Evolutionary conservation across 2,113 vertebrate genomes (phyloP).

Genomic region (Aramus guarauna): DNA sequence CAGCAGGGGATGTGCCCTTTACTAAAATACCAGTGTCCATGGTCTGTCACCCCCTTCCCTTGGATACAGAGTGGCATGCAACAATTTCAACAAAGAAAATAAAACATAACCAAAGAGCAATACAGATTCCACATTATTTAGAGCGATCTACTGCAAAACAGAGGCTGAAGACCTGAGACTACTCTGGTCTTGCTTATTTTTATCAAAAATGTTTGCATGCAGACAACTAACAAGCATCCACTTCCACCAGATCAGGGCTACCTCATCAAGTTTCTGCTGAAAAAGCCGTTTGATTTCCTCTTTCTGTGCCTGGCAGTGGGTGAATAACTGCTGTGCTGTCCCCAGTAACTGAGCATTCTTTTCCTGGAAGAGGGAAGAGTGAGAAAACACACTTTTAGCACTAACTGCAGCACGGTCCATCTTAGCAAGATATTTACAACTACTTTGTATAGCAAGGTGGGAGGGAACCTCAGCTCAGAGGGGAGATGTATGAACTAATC

Average conservation of each 20-base stretch:
- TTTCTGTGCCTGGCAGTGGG: constrained; percentile 90
- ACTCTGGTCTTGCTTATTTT: not conserved
- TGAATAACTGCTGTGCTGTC: constrained; percentile 88
- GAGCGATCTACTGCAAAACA: not conserved
- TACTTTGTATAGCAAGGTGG: not conserved
- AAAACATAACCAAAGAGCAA: not conserved
- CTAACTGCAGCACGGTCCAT: not conserved
- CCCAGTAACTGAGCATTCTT: constrained; percentile 89
- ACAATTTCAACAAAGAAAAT: not conserved
- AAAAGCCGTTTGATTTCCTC: constrained; percentile 91
- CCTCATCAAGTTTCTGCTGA: constrained; percentile 96
- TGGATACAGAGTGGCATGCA: not conserved
- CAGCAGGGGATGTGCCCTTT: not conserved
- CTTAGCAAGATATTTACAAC: too few species aligned
- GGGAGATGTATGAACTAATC: not conserved
- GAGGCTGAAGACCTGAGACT: not conserved
- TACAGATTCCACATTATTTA: not conserved
- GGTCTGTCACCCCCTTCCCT: not conserved
- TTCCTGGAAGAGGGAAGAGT: constrained; percentile 70
- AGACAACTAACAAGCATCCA: not conserved
- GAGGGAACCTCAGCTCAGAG: not conserved
- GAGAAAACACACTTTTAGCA: not conserved
- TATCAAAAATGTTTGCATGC: not conserved
- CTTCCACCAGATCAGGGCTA: constrained; percentile 38
- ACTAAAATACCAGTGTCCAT: not conserved